Conservation (phyloP, 2,797 vertebrate genomes). For the Gymnothorax javanicus region DNA sequence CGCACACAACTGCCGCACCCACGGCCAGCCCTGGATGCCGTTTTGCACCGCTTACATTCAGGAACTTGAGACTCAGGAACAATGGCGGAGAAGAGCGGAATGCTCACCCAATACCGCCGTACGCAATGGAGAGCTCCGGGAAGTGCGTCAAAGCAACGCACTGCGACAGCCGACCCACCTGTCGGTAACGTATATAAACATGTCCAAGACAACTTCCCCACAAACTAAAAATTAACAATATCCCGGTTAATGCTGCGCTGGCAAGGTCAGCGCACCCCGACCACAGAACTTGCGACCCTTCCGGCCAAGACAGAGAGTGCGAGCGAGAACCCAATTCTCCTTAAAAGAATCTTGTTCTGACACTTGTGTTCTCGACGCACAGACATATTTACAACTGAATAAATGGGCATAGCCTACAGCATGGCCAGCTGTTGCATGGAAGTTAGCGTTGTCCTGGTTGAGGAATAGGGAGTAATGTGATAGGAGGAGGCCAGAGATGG, state of each 20-base stretch:
- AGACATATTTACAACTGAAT: not conserved
- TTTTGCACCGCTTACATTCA: constrained; percentile 37
- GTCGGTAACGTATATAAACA: not conserved
- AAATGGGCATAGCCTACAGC: too few relatives aligned
- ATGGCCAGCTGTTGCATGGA: not conserved
- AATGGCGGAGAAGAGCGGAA: constrained; percentile 65
- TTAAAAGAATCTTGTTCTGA: not conserved
- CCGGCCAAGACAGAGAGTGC: not conserved
- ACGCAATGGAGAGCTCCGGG: not conserved
- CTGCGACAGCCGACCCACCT: not conserved
- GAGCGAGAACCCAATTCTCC: not conserved
- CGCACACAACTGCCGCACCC: constrained; percentile 67
- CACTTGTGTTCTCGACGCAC: not conserved
- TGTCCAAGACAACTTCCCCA: constrained; percentile 10
- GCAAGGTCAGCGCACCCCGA: not conserved
- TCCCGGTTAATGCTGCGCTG: not conserved
- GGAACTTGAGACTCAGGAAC: constrained; percentile 27
- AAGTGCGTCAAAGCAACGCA: not conserved
- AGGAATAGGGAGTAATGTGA: not conserved
- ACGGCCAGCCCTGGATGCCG: constrained; percentile 64
- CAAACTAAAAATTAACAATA: not conserved
- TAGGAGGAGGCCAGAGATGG: not conserved
- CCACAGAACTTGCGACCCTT: not conserved
- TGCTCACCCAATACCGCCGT: constrained; percentile 46
- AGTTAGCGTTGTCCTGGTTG: not conserved